These are phyloP conservation scores for Sebastes iracundus DNA, from an alignment of 2,797 vertebrate species.

Conservation along the genomic window DNA sequence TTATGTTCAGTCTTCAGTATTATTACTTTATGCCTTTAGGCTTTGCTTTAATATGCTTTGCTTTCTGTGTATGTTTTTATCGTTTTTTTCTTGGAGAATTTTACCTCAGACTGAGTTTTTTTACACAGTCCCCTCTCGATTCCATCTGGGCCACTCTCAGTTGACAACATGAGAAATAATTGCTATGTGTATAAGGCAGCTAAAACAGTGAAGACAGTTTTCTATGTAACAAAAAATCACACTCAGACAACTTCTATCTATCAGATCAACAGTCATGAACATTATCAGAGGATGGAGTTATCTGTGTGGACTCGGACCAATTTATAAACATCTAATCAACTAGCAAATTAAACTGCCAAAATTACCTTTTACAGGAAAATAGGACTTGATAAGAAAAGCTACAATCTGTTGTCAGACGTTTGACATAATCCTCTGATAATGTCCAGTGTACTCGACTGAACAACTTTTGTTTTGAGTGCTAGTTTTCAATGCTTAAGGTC, in stretches of 20 bases:
- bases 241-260: slow-evolving; percentile 47
- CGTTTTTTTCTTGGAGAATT: slow-evolving; percentile 72
- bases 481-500: slow-evolving; percentile 65
- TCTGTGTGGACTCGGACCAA: slow-evolving; percentile 29
- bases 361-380: slow-evolving; percentile 19
- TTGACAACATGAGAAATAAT: slow-evolving; percentile 70
- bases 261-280: slow-evolving; percentile 53
- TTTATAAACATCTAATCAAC: slow-evolving; percentile 42
- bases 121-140: slow-evolving; percentile 62
- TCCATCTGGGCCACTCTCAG: slow-evolving; percentile 70
- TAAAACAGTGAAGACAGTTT: slow-evolving; percentile 76
- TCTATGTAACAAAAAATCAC: slow-evolving; percentile 64
- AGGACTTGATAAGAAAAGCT: slow-evolving; percentile 24
- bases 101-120: slow-evolving; percentile 82
- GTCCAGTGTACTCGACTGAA: slow-evolving; percentile 50
- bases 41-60: slow-evolving; percentile 85
- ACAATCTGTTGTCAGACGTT: slow-evolving; percentile 14
- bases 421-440: slow-evolving; percentile 65
- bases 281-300: slow-evolving; percentile 63
- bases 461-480: slow-evolving; percentile 62
- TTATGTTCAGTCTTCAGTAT: slow-evolving; percentile 75
- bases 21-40: slow-evolving; percentile 75
- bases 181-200: slow-evolving; percentile 80
- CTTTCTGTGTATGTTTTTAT: slow-evolving; percentile 76
- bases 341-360: slow-evolving; percentile 63